A percentile compares a stretch with the other conserved stretches of the same genome.
Evolutionary conservation across 2,113 vertebrate genomes (phyloP).

Genomic region (Falcunculus frontatus): DNA sequence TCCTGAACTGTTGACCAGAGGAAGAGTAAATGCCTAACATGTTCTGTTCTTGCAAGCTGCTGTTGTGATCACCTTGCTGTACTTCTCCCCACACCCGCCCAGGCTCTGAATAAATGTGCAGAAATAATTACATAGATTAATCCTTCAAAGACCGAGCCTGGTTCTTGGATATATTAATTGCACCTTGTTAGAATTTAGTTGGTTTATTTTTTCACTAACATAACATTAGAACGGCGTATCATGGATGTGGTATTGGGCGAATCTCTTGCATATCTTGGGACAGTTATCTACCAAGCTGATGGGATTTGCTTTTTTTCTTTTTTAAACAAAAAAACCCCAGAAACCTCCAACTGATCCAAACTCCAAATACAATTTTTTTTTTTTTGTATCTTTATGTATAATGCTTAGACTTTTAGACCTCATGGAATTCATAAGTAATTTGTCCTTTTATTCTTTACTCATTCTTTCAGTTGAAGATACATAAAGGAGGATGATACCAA

Average conservation of each 20-base stretch:
- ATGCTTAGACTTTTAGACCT: not conserved
- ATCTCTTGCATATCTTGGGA: not conserved
- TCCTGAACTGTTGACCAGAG: not conserved
- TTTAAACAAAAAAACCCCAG: accelerated
- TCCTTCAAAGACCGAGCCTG: not conserved
- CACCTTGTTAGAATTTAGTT: not conserved
- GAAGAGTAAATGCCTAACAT: not conserved
- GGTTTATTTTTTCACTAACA: not conserved
- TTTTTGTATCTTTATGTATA: not conserved
- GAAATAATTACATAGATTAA: not conserved
- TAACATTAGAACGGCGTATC: not conserved
- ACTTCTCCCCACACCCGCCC: not conserved
- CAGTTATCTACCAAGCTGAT: not conserved
- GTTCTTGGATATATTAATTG: not conserved
- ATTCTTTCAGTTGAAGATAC: not conserved
- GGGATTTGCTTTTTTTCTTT: not conserved
- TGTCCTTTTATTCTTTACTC: not conserved
- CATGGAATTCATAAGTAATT: not conserved
- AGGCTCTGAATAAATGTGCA: not conserved
- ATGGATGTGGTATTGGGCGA: accelerated
- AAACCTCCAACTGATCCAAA: not conserved
- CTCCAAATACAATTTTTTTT: not conserved
- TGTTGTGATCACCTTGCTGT: not conserved
- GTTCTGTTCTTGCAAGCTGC: not conserved
- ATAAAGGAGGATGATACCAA: not conserved